Evolutionary conservation across 2,888 invertebrate genomes (phyloP), one percentile per base, ranked within the genome.

Genomic region (Pachliopta kotzebuea): DNA sequence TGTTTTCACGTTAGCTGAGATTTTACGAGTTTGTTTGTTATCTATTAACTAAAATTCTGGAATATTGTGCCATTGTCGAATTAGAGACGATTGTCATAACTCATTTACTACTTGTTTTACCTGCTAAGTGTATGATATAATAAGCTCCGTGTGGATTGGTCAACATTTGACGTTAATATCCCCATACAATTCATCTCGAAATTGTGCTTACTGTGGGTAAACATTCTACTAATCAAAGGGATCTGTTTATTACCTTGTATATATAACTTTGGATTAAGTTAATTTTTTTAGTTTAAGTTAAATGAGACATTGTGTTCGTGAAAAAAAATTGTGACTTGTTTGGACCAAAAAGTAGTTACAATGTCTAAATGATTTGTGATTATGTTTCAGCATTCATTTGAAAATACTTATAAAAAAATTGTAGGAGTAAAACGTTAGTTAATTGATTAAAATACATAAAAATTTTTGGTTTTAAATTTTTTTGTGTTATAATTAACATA

Each of bases 21-120:
- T 69, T 69, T 65, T 69, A 71, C 68, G 69, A 70, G 62, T 62
- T 66, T 62, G 58, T 59, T 66, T 66, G 58, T 71, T 70, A 68
- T 69, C 68, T 69, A 68, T 69, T 70, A 67, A 67, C 61, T 66
- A 42, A 62, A 74, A 75, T 72, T 80, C 71, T 79, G 76, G 78
- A 78, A 78, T 80, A 76, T 78, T 81, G 86, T 87, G 87, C 86
- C 87, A 87, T 87, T 84, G 77, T 77, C 78, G 75, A 74, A 78
- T 80, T 83, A 76, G 76, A 79, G 77, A 78, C 74, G 71, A 67
- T 67, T 75, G 71, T 74, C 68, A 70, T 71, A 72, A 71, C n/a
- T 21, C 66, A 70, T 63, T 68, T 62, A 67, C 68, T 63, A 69
- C 69, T 59, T 57, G 58, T 53, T 63, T 56, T 63, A 60, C 45